These are phyloP conservation scores for Stenoptilia bipunctidactyla DNA, from an alignment of 2,888 invertebrate genomes.

Conservation along the genomic window DNA sequence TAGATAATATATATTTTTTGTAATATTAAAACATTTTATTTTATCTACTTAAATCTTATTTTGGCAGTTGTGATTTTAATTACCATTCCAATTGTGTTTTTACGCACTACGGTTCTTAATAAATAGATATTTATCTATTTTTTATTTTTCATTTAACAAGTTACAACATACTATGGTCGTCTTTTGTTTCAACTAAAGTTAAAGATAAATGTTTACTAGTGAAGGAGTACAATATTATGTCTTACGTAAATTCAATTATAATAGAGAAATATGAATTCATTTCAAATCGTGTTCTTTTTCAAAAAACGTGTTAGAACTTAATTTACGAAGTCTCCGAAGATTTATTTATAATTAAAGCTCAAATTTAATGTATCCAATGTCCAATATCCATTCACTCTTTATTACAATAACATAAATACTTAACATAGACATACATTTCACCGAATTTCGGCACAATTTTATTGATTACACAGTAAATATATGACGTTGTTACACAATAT, in stretches of 20 bases:
- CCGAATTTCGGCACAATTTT: slow-evolving; percentile 45
- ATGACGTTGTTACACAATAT: slow-evolving; percentile 7
- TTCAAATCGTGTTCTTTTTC: background rate
- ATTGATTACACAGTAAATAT: slow-evolving; percentile 30
- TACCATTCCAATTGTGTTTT: slow-evolving; percentile 43
- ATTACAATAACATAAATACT: slow-evolving; percentile 36
- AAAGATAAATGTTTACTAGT: too few species aligned
- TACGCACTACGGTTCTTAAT: slow-evolving; percentile 44
- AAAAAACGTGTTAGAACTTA: background rate
- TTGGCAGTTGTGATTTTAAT: slow-evolving; percentile 61
- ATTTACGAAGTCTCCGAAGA: slow-evolving; percentile 38
- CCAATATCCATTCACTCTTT: slow-evolving; percentile 39
- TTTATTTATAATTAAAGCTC: slow-evolving; percentile 68
- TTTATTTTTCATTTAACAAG: slow-evolving; percentile 33
- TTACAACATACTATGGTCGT: slow-evolving; percentile 46
- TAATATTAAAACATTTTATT: slow-evolving; percentile 48
- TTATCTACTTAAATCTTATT: slow-evolving; percentile 57
- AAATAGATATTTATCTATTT: slow-evolving; percentile 41
- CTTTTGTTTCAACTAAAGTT: slow-evolving; percentile 23
- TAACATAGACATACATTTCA: slow-evolving; percentile 37
- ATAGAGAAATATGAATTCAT: too few species aligned
- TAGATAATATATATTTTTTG: slow-evolving; percentile 40
- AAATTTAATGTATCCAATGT: slow-evolving; percentile 48
- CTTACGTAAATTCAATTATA: too few species aligned
- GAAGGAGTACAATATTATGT: too few species aligned